These are phyloP conservation scores for Lithosia quadra DNA, from an alignment of 2,888 invertebrate genomes.

Conservation along the genomic window DNA sequence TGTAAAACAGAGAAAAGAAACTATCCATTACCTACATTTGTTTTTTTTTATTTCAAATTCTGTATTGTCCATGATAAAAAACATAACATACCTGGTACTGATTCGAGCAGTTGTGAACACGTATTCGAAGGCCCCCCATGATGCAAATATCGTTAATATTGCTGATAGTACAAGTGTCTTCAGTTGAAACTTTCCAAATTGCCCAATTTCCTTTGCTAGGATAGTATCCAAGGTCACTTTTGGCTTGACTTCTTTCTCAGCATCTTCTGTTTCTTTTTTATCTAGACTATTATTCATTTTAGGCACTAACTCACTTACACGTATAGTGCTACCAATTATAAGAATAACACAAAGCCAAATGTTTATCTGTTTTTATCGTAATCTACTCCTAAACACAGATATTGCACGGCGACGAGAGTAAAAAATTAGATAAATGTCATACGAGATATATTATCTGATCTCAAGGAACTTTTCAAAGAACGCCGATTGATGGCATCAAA, in stretches of 20 bases:
- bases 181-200: constrained; percentile 69
- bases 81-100: neutral
- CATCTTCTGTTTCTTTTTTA: neutral
- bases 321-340: neutral
- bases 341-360: neutral
- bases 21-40: neutral
- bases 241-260: neutral
- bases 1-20: neutral
- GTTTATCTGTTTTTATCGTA: neutral
- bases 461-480: neutral
- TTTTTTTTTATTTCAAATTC: neutral
- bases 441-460: neutral
- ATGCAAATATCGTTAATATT: constrained; percentile 23
- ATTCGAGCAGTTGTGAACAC: constrained; percentile 66
- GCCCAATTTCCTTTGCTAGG: constrained; percentile 68
- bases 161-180: constrained; percentile 40
- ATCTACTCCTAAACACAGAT: neutral
- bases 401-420: neutral
- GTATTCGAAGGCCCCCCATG: constrained; percentile 57
- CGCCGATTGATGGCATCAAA: neutral
- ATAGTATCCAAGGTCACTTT: constrained; percentile 38
- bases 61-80: neutral
- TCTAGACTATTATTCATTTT: neutral
- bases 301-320: neutral
- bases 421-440: neutral